These are phyloP conservation scores for Drosophila ananassae DNA, from an alignment of 1,140 invertebrate species.

Conservation along the genomic window DNA sequence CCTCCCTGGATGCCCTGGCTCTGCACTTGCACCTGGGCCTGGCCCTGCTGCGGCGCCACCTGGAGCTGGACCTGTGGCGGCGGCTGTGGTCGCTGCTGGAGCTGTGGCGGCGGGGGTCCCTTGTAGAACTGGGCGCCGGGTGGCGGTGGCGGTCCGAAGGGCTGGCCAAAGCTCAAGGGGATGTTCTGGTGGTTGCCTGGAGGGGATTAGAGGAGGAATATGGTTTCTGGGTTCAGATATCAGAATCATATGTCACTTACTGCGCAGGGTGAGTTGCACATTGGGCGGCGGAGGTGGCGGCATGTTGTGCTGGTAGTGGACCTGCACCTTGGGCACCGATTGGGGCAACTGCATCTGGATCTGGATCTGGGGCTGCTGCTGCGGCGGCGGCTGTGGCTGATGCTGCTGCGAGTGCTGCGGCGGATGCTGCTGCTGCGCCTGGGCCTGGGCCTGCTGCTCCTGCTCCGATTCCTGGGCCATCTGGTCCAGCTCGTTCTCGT, in stretches of 20 bases:
- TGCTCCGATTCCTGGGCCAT: slow-evolving; percentile 88
- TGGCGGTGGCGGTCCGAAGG: slow-evolving; percentile 84
- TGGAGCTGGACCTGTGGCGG: slow-evolving; percentile 85
- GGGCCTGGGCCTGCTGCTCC: slow-evolving; percentile 85
- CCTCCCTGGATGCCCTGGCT: slow-evolving; percentile 85
- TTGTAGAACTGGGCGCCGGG: slow-evolving; percentile 86
- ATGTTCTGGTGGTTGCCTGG: slow-evolving; percentile 78
- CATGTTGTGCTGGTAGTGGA: slow-evolving; percentile 85
- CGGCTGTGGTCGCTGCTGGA: slow-evolving; percentile 84
- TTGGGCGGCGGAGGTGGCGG: slow-evolving; percentile 73
- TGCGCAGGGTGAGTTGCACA: slow-evolving; percentile 81
- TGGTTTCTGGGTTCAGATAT: neutral
- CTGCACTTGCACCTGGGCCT: slow-evolving; percentile 75
- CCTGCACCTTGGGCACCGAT: slow-evolving; percentile 71
- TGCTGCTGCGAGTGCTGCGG: slow-evolving; percentile 86
- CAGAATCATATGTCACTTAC: slow-evolving; percentile 49
- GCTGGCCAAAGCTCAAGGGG: slow-evolving; percentile 82
- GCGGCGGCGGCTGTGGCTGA: slow-evolving; percentile 85
- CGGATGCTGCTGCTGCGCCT: slow-evolving; percentile 85
- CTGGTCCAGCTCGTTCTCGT: slow-evolving; percentile 87
- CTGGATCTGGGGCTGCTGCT: slow-evolving; percentile 86
- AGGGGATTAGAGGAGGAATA: neutral
- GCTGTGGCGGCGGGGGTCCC: slow-evolving; percentile 88
- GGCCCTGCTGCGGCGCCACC: slow-evolving; percentile 86
- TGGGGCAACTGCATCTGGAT: slow-evolving; percentile 85